Base-by-base conservation (phyloP, 2,113 vertebrate genomes). In the Patagioenas fasciata region DNA sequence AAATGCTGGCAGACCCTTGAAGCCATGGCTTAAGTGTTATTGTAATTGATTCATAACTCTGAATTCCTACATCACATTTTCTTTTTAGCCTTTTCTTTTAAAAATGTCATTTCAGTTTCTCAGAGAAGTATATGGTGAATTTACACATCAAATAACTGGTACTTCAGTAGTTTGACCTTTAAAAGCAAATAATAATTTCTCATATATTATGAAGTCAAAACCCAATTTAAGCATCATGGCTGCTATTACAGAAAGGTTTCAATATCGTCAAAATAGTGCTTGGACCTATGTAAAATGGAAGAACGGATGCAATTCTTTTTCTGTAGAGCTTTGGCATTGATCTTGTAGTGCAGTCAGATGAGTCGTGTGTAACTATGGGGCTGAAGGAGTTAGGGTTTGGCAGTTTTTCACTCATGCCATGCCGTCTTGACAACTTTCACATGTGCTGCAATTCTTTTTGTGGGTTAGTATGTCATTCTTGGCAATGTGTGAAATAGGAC, bases 111-210 rank as follows among this genome's bases (percentile, higher is more conserved):
- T 95, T 82, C 29, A 25, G 21, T 62, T 93, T 82, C 44, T 79
- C 40, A 50, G 71, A 79, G 57, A 42, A 48, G 5, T 31, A 9
- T 61, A n/a, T 62, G n/a, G 51, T 24, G 31, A 67, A 72, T 82
- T 94, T 93, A 25, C 48, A 53, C 0, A 2, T 73, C 56, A 71
- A 9, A 77, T 79, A 70, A 82, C 10, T 13, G 48, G 11, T 82
- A 6, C 25, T 83, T 91, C 82, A 70, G 7, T 69, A 62, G 58
- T 70, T 80, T 83, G 71, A 85, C 80, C 75, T 96, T 95, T 90
- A 64, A 61, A 87, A 75, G 47, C 61, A 64, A 91, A 40, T 67
- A 78, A 48, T 82, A 3, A 65, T 69, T 88, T 88, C 58, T 62
- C 15, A 34, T 51, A 53, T 42, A 75, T 74, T 80, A 12, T 34